Evolutionary conservation across 2,888 invertebrate genomes (phyloP), one percentile per base, ranked within the genome.

Genomic region (Nymphalis c-album): DNA sequence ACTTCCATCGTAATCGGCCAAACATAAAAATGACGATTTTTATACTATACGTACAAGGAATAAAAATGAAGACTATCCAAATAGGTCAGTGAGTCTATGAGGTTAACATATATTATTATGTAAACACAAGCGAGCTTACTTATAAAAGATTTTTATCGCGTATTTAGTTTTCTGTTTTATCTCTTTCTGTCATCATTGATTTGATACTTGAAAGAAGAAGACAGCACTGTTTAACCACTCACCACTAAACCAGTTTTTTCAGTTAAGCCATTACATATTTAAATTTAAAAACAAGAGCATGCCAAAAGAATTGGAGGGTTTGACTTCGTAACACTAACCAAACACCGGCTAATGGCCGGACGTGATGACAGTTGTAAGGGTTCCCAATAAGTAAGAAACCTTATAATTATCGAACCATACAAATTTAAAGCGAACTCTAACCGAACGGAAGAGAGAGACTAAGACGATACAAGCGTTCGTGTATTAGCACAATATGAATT

Each of bases 401-500:
- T 31, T 67, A 65, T 45, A 70, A 53, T 68, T 17, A 10, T 40
- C 22, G 50, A 58, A 57, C 50, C 50, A 45, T 60, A 62, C 51
- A 69, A 64, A 35, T 40, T 40, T 48, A 48, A 22, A 51, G 50
- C 45, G 35, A 13, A 18, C 51, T 8, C 20, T 59, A 70, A 58
- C 31, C 35, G 63, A 58, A 55, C 18, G 63, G 66, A 72, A 71
- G 71, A 69, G 67, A 67, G 69, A 72, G 67, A 72, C 48, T 64
- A 22, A 20, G 45, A 18, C 26, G 73, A 72, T 71, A 74, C 74
- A 73, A 73, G 69, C 72, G 74, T 76, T 81, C 82, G 83, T 81
- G 83, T 76, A 78, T 82, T 83, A 82, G 79, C 79, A 78, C 77
- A 75, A 68, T 77, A 87, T 88, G 89, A 87, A 88, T 88, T 78